Percentiles rank a stretch among this genome's conserved stretches.
Conservation (phyloP, 2,888 invertebrate genomes). For the Amblyjoppa proteus region DNA sequence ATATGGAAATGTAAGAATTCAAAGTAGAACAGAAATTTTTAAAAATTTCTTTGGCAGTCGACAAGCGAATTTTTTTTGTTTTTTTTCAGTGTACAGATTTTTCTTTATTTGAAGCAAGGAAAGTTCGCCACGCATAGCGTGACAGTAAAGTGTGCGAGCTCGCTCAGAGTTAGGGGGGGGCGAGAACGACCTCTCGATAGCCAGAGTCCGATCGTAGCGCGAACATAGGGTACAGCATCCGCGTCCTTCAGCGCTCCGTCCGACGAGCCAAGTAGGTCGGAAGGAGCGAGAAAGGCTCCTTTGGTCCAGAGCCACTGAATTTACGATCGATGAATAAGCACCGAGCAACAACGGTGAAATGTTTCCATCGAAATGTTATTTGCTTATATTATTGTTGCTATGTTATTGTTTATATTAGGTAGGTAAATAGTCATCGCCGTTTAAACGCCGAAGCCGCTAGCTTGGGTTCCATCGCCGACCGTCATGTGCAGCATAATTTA, state of each 20-base stretch:
- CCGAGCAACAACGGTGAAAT: slow-evolving; percentile 82
- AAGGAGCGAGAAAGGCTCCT: background rate
- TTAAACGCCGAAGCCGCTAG: slow-evolving; percentile 36
- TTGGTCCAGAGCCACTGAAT: slow-evolving; percentile 77
- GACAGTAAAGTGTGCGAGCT: too few relatives aligned
- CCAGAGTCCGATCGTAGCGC: background rate
- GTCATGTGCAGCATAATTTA: slow-evolving; percentile 15
- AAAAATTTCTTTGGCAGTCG: too few relatives aligned
- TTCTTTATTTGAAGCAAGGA: too few relatives aligned
- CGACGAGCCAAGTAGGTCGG: background rate
- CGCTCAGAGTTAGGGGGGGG: background rate
- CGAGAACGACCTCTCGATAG: slow-evolving; percentile 7
- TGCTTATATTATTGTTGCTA: too few relatives aligned
- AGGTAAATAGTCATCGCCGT: slow-evolving; percentile 44
- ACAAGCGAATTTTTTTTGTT: too few relatives aligned
- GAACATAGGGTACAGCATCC: slow-evolving; percentile 5
- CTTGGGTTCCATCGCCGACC: slow-evolving; percentile 11
- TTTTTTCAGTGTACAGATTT: too few relatives aligned
- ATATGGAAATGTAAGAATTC: too few relatives aligned
- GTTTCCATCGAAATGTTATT: slow-evolving; percentile 81
- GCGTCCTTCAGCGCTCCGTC: background rate
- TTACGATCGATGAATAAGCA: slow-evolving; percentile 81
- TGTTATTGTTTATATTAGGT: slow-evolving; percentile 69
- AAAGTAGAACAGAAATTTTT: too few relatives aligned
- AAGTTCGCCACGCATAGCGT: too few relatives aligned